Conservation (phyloP, 2,888 invertebrate genomes). For the Cosmopolites sordidus region DNA sequence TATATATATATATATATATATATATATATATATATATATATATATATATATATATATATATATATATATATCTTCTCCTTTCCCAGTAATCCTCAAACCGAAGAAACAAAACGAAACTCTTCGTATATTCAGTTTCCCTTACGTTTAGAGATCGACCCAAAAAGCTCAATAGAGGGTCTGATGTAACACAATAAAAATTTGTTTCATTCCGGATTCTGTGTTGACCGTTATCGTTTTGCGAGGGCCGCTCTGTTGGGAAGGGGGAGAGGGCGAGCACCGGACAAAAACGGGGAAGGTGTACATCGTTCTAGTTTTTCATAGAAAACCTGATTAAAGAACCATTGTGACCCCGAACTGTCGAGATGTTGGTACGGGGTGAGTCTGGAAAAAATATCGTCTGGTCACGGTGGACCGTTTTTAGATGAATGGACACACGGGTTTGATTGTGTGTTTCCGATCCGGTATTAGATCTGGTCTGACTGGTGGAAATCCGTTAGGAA, state of each 20-base stretch:
- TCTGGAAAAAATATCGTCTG: conserved; percentile 18
- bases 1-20: too few species aligned
- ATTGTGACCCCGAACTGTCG: conserved; percentile 15
- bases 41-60: too few species aligned
- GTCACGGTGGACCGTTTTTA: conserved; percentile 18
- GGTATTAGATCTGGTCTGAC: background rate
- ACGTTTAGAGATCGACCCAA: too few species aligned
- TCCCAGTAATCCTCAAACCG: too few species aligned
- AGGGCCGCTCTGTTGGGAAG: background rate
- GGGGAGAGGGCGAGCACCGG: conserved; percentile 2
- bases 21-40: too few species aligned
- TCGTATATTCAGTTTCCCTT: too few species aligned
- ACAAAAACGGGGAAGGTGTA: conserved; percentile 17
- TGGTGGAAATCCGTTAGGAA: background rate
- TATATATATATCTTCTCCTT: too few species aligned
- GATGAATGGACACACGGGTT: background rate
- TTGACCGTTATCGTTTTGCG: conserved; percentile 1
- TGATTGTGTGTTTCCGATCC: background rate
- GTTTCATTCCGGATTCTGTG: conserved; percentile 14
- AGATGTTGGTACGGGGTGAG: conserved; percentile 19
- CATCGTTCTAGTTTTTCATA: conserved; percentile 8
- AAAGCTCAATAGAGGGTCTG: too few species aligned
- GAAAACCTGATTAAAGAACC: conserved; percentile 9
- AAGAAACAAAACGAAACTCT: too few species aligned
- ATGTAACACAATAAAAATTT: too few species aligned